Base-by-base conservation (phyloP, 2,888 invertebrate species). In the Cheilosia soror region DNA sequence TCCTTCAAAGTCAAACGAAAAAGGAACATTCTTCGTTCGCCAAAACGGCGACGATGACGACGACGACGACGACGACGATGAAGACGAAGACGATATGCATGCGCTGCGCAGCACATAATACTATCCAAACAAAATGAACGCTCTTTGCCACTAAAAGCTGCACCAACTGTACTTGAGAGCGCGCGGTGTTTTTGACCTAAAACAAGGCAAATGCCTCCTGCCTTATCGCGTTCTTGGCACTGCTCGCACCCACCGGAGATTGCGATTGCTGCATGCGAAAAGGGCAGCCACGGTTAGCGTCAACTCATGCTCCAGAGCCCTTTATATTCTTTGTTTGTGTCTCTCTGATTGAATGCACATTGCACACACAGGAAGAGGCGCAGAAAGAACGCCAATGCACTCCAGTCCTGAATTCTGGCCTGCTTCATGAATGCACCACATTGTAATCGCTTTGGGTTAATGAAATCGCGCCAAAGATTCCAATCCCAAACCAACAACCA, bases 371-470 rank as follows among this genome's bases (percentile, higher is more conserved):
- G 51, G 55, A 71, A 66, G 37, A 62, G 37, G 37, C 13, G 5
- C 44, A 20, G 9, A 42, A 42, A 25, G 11, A 20, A 31, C 37
- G 20, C 27, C 15, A 44, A 68, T 62, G 71, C 33, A 49, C 25
- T 68, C 6, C n/a, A 7, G 15, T 15, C 5, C 7, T 6, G 44
- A 13, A 2, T 6, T 15, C 7, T 6, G 15, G 29, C 15, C 20
- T 63, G 42, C 47, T 15, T 37, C 20, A n/a, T 85, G 49, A 75
- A 69, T 73, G 78, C 82, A 75, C 49, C 65, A 71, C 69, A 75
- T 82, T 86, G 73, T 82, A 63, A 44, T 65, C 75, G 55, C 73
- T 78, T 78, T 78, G 47, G 75, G 77, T 78, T 78, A 87, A 83
- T 78, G 82, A 83, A 87, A 78, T 69, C 73, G 78, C 82, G 69